These are phyloP conservation scores for Pampus argenteus DNA, from an alignment of 2,797 vertebrate species.

Conservation along the genomic window DNA sequence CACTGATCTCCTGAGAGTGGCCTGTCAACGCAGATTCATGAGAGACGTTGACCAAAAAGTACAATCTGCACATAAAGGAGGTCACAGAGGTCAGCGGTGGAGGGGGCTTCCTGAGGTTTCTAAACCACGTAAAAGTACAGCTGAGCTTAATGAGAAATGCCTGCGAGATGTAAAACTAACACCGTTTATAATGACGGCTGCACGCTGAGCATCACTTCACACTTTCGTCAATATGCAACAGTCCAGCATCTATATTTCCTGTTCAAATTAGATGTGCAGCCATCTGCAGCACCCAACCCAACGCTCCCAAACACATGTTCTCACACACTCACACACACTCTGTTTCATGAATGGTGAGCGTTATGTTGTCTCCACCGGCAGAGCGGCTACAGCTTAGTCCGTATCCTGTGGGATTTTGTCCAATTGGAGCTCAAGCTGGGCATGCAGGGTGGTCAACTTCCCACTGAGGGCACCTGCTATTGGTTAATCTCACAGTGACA, in stretches of 20 bases:
- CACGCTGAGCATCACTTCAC: not conserved
- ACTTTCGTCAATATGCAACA: too few relatives aligned
- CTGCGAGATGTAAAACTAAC: not conserved
- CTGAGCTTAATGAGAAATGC: not conserved
- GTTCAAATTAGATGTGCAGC: too few relatives aligned
- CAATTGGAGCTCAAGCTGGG: conserved; percentile 17
- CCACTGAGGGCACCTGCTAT: conserved; percentile 62
- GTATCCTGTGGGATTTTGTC: conserved; percentile 37
- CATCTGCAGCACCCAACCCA: conserved; percentile 32
- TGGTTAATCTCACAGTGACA: conserved; percentile 40
- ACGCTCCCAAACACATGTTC: conserved; percentile 44
- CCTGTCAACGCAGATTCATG: conserved; percentile 47
- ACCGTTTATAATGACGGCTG: not conserved
- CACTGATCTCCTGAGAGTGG: conserved; percentile 34
- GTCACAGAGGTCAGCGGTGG: conserved; percentile 16
- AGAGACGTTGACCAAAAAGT: conserved; percentile 1
- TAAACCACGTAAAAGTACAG: conserved; percentile 21
- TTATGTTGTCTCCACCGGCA: conserved; percentile 3
- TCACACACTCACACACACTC: conserved; percentile 28
- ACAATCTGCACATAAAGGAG: conserved; percentile 38
- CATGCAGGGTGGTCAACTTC: conserved; percentile 54
- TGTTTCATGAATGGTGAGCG: conserved; percentile 1
- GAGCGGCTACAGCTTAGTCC: conserved; percentile 14
- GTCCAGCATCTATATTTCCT: too few relatives aligned
- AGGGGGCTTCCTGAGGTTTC: conserved; percentile 31